Evolutionary conservation across 2,888 invertebrate species (phyloP), one percentile per base, ranked within the genome.

Genomic region (Temnothorax rugatulus): DNA sequence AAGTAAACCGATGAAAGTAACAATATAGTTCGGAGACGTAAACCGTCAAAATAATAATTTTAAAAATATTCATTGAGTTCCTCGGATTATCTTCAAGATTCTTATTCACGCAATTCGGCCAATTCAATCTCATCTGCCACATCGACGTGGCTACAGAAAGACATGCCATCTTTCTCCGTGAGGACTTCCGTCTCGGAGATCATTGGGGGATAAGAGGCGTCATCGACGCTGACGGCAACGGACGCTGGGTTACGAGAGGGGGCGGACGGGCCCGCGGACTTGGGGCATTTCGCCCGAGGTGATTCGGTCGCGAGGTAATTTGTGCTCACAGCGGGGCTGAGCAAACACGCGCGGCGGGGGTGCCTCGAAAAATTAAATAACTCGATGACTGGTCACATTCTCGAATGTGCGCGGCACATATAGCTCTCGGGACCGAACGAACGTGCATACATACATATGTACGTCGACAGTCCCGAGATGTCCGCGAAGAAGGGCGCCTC

Each of bases 271-370:
- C 85, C 85, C 81, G 83, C 79, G 86, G 84, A 84, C 86, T 86
- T 59, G 64, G 87, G 87, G 89, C 88, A 89, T 87, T 90, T 86
- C 77, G 89, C 89, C 87, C 87, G 91, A 93, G 93, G 94, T 93
- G 94, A 94, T 95, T 95, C 95, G 95, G 95, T 95, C 95, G 95
- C 95, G 95, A 96, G 95, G 95, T 95, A 96, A 96, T 96, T 96
- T 96, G 96, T 96, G 96, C 95, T 95, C 96, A 94, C 96, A 96
- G 96, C 96, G 94, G 96, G 96, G 94, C 95, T 95, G 95, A 95
- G 95, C 95, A 96, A 96, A 96, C 96, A 96, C 94, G 95, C 95
- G 93, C 95, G 92, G 93, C 94, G 93, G 95, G 95, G 95, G 94
- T 93, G 93, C 93, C 89, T 93, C 92, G 95, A 95, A 95, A 95